Evolutionary conservation across 1,140 invertebrate species (phyloP), one percentile per base, ranked within the genome.

Genomic region (Oryctes rhinoceros): DNA sequence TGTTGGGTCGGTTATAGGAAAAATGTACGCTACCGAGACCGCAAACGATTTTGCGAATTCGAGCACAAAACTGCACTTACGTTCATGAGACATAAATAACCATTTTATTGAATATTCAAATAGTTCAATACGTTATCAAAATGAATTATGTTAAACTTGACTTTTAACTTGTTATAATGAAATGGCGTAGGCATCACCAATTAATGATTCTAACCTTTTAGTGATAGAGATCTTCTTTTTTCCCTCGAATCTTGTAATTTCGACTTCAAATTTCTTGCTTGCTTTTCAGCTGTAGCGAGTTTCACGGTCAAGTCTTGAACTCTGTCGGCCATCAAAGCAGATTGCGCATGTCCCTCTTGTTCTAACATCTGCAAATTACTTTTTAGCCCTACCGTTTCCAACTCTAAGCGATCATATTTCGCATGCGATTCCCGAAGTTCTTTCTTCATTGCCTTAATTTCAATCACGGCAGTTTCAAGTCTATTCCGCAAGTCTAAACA

Each of bases 291-390:
- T 0, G 91, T 90, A 4, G 91, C 92, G 30, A 96, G 89, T 87
- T 97, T 97, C 47, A 91, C 90, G 0, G 96, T 96, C 48, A 97
- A 87, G 86, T 97, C 95, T 85, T 96, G 92, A 59, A 97, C 93
- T 37, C 95, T 90, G n/a, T 92, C 93, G 0, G 93, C 94, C 94
- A 96, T 95, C 79, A 96, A 87, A 71, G 92, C 91, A 24, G 94
- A 90, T 86, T 96, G 94, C 0, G 93, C 91, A 79, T 93, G 90
- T 83, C 94, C 92, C 79, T 93, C 92, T 81, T 93, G 90, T 81
- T 93, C 92, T 62, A 91, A 87, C 4, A 92, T 86, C 80, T 93
- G 91, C 81, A 94, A 88, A 84, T 95, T 94, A 85, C 94, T 93
- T 75, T 92, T 92, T 48, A 95, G 88, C 47, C 92, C 92, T 80